phyloP scores from a whole-genome alignment of 2,888 invertebrate species.

The Cantharis rustica region DNA sequence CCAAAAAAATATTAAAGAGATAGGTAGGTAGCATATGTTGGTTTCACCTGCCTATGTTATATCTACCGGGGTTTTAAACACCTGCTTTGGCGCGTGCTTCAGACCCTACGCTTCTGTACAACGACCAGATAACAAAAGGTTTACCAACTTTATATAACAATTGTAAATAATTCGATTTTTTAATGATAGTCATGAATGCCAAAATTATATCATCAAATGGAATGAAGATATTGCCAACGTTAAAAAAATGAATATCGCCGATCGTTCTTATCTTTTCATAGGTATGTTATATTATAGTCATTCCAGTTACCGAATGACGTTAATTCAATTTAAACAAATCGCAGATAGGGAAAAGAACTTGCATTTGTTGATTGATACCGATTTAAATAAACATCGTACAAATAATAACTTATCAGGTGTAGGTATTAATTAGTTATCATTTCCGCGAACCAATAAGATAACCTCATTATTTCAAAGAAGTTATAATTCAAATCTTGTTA shows the following conservation, averaged over 20 bases:
- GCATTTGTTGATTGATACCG: neutral
- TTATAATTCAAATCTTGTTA: neutral
- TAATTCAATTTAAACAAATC: neutral
- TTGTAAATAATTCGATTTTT: neutral
- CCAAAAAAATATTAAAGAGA: slow-evolving; percentile 27
- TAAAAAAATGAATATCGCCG: neutral
- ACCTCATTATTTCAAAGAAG: neutral
- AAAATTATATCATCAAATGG: neutral
- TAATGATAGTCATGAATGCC: neutral
- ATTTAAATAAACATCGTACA: neutral
- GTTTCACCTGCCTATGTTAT: slow-evolving; percentile 46
- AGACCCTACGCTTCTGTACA: slow-evolving; percentile 23
- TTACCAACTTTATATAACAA: neutral
- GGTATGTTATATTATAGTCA: neutral
- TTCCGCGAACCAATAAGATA: slow-evolving; percentile 6
- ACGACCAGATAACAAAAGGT: slow-evolving; percentile 25
- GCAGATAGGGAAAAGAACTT: neutral
- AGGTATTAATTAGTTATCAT: slow-evolving; percentile 1
- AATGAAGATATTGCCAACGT: neutral
- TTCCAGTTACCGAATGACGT: neutral
- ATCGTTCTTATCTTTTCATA: neutral
- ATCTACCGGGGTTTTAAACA: slow-evolving; percentile 40
- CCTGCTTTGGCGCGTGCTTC: slow-evolving; percentile 49
- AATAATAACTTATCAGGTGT: slow-evolving; percentile 6
- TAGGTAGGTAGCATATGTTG: slow-evolving; percentile 46